Conservation (phyloP, 2,888 invertebrate genomes). For the Diarsia brunnea region DNA sequence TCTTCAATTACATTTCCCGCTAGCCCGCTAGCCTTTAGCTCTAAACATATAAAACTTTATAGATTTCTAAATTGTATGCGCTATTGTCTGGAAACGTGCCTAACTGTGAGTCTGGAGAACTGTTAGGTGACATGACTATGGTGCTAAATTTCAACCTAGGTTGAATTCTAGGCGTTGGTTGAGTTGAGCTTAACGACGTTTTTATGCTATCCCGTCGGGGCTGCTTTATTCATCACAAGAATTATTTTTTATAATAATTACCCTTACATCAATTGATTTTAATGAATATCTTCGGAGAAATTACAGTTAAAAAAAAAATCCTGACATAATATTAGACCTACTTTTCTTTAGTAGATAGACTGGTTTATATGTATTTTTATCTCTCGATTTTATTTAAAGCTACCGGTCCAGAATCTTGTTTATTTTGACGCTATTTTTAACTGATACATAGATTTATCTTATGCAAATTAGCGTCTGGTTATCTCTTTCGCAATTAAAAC, state of each 20-base stretch:
- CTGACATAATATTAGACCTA: too few species aligned
- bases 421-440: background rate
- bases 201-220: too few species aligned
- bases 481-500: conserved; percentile 9
- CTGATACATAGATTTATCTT: background rate
- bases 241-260: too few species aligned
- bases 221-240: too few species aligned
- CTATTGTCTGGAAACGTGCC: conserved; percentile 38
- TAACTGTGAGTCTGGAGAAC: conserved; percentile 27
- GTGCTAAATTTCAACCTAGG: conserved; percentile 6
- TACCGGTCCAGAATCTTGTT: background rate
- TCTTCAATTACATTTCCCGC: conserved; percentile 13
- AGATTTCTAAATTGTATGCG: conserved; percentile 24
- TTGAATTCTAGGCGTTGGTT: background rate
- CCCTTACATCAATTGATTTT: too few species aligned
- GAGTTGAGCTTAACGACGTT: background rate
- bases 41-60: conserved; percentile 43
- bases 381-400: background rate
- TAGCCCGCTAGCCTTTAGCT: conserved; percentile 27
- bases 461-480: conserved; percentile 20
- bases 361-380: background rate
- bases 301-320: too few species aligned
- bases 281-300: too few species aligned
- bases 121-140: conserved; percentile 21
- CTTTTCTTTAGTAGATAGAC: background rate